Evolutionary conservation across 1,140 invertebrate species (phyloP).

Genomic region (Brachionus calyciflorus): DNA sequence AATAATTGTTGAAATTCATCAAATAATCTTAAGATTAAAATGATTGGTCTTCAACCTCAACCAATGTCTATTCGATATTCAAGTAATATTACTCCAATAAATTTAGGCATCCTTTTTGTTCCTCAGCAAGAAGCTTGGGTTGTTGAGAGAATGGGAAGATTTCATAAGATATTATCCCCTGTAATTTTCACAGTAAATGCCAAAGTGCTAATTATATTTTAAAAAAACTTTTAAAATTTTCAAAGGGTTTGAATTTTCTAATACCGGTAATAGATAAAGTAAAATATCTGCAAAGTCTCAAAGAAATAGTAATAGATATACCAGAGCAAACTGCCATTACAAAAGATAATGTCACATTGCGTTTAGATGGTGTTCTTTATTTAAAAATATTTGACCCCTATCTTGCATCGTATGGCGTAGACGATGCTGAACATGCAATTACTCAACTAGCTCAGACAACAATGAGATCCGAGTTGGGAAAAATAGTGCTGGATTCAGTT

Average conservation of each 20-base stretch:
- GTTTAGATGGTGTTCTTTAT: conserved; percentile 95
- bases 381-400: conserved; percentile 89
- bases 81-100: conserved; percentile 67
- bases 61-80: neutral
- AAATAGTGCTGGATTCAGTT: conserved; percentile 94
- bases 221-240: conserved; percentile 49
- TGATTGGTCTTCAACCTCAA: too few species aligned
- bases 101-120: conserved; percentile 93
- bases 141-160: conserved; percentile 97
- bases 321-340: conserved; percentile 98
- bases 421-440: conserved; percentile 98
- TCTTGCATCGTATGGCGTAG: conserved; percentile 93
- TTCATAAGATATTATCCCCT: conserved; percentile 83
- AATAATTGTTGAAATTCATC: too few species aligned
- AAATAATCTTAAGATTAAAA: too few species aligned
- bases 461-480: conserved; percentile 95
- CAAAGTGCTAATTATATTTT: too few species aligned
- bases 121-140: conserved; percentile 99
- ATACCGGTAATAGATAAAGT: conserved; percentile 87
- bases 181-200: conserved; percentile 54
- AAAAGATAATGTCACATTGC: conserved; percentile 90
- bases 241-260: conserved; percentile 81
- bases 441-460: conserved; percentile 98
- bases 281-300: conserved; percentile 96
- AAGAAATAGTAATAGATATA: conserved; percentile 98